Base-by-base conservation (phyloP, 2,888 invertebrate genomes). In the Julus scandinavius region DNA sequence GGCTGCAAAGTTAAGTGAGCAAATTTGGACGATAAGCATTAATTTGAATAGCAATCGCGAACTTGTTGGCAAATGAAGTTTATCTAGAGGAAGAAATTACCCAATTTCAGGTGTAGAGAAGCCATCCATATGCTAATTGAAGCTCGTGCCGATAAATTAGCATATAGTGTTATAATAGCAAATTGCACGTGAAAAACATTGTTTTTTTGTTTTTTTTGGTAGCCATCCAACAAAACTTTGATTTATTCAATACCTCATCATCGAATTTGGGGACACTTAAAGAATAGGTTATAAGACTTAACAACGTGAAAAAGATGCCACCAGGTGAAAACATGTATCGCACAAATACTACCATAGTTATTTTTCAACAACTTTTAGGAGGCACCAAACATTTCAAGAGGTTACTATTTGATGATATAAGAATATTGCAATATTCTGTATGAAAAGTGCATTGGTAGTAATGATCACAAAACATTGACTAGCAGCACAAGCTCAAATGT, bases 1-100 rank as follows among this genome's bases (percentile, higher is more conserved):
- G 63, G 63, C n/a, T n/a, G 20, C 7, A 63, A 63, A 63, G 63
- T 63, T 63, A 63, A 63, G 63, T 1, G 20, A 20, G 63, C 63
- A 20, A 63, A 63, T 63, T 63, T 63, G 63, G 20, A 63, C 63
- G 63, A 63, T 63, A 63, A 20, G 63, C 63, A 63, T 63, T 63
- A 63, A 63, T 63, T 63, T 63, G 63, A 63, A 63, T 63, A 63
- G 63, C 20, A 63, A 63, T 63, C 63, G 63, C 1, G 63, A 63
- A 20, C n/a, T 63, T n/a, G 63, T 63, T 63, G 63, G 63, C 63
- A 63, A 63, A 63, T 63, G 4, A 63, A 63, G 63, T 63, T 63
- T 63, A 63, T 63, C 63, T 63, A 63, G 63, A 63, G 63, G 63
- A 63, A 63, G 20, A 63, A 63, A 63, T 63, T 63, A 20, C 63